Base-by-base conservation (phyloP, 2,888 invertebrate species). In the Candidula unifasciata region DNA sequence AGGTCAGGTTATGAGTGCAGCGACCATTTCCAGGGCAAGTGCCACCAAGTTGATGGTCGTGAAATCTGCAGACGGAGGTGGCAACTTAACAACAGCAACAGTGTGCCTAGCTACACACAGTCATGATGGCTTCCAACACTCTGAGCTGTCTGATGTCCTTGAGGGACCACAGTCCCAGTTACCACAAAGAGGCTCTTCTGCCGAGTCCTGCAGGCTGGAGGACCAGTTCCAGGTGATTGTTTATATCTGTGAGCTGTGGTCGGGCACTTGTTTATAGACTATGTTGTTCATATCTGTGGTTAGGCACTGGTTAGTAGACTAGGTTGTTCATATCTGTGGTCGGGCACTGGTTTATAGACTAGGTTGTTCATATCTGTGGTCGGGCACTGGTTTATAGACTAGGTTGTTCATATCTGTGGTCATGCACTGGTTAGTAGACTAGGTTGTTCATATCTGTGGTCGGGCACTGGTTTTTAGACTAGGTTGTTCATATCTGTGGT, bases 1-100 rank as follows among this genome's bases (percentile, higher is more conserved):
- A 73, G 37, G 73, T 27, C 52, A 73, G 37, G 73, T 6, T n/a
- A 73, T 73, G 73, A 44, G 73, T 73, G n/a, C 44, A 73, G 73
- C 73, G 44, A 52, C 44, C 13, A 3, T 73, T 73, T 16, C 73
- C 35, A 44, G 10, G 6, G 0, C 73, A n/a, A 27, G 52, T 10
- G 10, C 73, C 24, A 44, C 52, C 8, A 52, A 73, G 44, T n/a
- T 73, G 2, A 73, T 73, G 44, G n/a, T 44, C 3, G 44, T 73
- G 73, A 52, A 73, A 52, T n/a, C 44, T 44, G 37, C 27, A 16
- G 52, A 27, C n/a, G 44, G 44, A 44, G 73, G 44, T 52, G 73
- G 73, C 3, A 71, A 24, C 13, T 44, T 73, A 44, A 52, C 44
- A 24, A 52, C 73, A 73, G 52, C n/a, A 44, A 27, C 44, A 8